Conservation (phyloP, 2,113 vertebrate genomes). For the Muntiacus reevesi region DNA sequence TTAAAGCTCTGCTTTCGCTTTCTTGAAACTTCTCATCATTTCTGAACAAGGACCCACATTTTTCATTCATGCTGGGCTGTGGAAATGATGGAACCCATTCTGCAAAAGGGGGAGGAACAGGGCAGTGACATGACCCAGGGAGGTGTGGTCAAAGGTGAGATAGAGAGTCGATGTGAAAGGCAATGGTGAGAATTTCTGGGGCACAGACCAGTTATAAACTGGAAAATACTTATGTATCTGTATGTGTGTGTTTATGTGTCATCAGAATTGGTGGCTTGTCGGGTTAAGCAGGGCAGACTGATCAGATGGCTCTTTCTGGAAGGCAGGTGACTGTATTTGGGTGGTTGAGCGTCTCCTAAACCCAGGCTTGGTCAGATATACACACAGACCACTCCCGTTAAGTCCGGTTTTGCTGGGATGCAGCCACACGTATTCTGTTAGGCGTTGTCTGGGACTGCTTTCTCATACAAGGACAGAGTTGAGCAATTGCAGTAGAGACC, state of each 20-base stretch:
- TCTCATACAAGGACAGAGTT: background rate
- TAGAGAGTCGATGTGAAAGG: background rate
- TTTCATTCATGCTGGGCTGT: background rate
- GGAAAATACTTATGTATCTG: background rate
- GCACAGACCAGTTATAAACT: background rate
- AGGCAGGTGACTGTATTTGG: background rate
- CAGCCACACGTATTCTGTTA: background rate
- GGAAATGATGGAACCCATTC: background rate
- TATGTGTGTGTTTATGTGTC: too few relatives aligned
- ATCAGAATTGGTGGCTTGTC: background rate
- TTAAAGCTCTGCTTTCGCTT: background rate
- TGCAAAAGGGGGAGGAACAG: background rate
- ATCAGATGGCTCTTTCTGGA: background rate
- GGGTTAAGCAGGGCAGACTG: background rate
- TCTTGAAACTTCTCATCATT: background rate
- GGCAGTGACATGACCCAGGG: fast-evolving
- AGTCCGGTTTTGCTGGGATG: background rate
- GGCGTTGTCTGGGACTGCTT: background rate
- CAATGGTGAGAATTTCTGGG: background rate
- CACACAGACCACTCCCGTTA: background rate
- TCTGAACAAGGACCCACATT: background rate
- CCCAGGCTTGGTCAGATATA: background rate
- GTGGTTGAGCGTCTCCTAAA: background rate
- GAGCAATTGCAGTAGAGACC: background rate
- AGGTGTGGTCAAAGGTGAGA: background rate